Conservation (phyloP, 2,113 vertebrate genomes). For the Heterochromis multidens region DNA sequence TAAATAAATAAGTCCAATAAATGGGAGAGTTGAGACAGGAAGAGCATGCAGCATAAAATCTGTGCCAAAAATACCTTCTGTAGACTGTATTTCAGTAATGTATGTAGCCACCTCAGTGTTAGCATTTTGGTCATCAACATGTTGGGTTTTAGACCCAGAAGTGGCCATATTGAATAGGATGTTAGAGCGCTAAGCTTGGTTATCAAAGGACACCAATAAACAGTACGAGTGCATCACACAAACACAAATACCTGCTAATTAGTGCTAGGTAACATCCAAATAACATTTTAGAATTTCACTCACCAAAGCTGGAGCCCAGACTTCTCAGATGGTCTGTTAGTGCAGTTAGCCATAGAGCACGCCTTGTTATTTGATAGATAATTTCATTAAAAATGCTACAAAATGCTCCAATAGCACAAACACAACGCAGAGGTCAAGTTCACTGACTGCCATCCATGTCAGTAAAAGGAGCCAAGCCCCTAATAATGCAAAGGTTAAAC, state of each 20-base stretch:
- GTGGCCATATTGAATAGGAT: too few relatives aligned
- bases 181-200: background rate
- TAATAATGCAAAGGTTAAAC: background rate
- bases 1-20: too few relatives aligned
- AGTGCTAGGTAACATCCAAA: background rate
- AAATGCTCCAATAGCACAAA: background rate
- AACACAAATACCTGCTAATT: background rate
- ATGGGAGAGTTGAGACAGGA: background rate
- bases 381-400: background rate
- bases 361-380: background rate
- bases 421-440: background rate
- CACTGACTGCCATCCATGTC: accelerated
- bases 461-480: background rate
- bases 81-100: background rate
- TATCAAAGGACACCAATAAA: background rate
- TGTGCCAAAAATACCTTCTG: background rate
- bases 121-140: background rate
- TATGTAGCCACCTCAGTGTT: background rate
- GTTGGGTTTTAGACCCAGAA: background rate
- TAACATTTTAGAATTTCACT: background rate
- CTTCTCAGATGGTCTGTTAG: accelerated
- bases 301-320: background rate
- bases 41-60: accelerated
- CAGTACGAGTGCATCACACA: background rate
- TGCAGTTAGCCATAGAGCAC: background rate